Evolutionary conservation across 2,797 vertebrate species (phyloP).

Genomic region (Huso huso): DNA sequence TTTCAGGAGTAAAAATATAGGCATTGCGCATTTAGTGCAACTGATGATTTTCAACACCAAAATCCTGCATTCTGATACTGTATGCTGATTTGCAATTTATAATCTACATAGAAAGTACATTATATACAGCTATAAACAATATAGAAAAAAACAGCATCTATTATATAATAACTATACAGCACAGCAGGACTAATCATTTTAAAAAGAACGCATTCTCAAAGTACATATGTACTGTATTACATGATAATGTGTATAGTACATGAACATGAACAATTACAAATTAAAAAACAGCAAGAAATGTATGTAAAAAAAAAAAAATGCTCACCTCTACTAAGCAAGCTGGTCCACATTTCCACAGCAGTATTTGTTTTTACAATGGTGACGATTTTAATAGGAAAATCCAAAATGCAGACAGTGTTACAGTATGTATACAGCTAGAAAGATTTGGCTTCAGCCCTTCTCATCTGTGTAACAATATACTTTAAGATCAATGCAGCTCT

Average conservation of each 20-base stretch:
- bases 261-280: not conserved
- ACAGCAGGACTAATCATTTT: no score
- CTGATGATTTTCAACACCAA: not conserved
- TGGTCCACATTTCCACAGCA: slow-evolving; percentile 68
- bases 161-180: no score
- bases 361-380: slow-evolving; percentile 21
- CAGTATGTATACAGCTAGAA: slow-evolving; percentile 40
- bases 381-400: slow-evolving; percentile 48
- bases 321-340: slow-evolving; percentile 74
- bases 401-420: slow-evolving; percentile 51
- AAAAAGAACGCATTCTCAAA: no score
- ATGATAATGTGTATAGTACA: no score
- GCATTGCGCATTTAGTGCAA: not conserved
- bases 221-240: no score
- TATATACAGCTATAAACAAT: no score
- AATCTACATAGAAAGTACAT: no score
- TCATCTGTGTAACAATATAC: slow-evolving; percentile 57
- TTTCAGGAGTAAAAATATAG: not conserved
- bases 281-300: not conserved
- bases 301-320: slow-evolving; percentile 29
- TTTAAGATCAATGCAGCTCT: slow-evolving; percentile 53
- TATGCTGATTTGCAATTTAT: no score
- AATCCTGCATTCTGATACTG: not conserved
- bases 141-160: no score
- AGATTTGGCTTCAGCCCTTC: slow-evolving; percentile 48